phyloP scores from a whole-genome alignment of 2,888 invertebrate species.

The Esperia sulphurella region DNA sequence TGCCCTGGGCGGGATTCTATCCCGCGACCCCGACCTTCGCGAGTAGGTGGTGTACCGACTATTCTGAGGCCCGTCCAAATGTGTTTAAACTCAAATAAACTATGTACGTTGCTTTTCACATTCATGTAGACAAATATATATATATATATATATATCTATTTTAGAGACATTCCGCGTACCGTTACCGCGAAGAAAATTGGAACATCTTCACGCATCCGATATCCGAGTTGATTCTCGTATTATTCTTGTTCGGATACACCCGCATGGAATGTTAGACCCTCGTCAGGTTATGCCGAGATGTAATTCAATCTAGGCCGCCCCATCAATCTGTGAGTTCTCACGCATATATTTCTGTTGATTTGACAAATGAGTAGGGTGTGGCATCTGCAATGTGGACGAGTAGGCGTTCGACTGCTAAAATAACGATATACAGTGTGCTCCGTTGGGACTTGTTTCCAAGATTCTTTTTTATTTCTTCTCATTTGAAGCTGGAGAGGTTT shows the following conservation, averaged over 20 bases:
- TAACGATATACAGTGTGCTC: conserved; percentile 17
- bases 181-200: conserved; percentile 14
- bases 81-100: too few relatives aligned
- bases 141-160: too few relatives aligned
- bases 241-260: conserved; percentile 60
- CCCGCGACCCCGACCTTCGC: too few relatives aligned
- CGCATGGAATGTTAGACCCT: conserved; percentile 71
- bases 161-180: too few relatives aligned
- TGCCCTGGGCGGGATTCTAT: too few relatives aligned
- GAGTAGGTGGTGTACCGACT: too few relatives aligned
- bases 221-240: conserved; percentile 51
- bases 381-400: conserved; percentile 14
- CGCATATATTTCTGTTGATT: conserved; percentile 79
- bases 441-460: background rate
- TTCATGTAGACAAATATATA: too few relatives aligned
- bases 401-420: conserved; percentile 42
- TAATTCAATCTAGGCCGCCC: conserved; percentile 76
- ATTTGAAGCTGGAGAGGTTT: background rate
- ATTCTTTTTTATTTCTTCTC: background rate
- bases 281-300: conserved; percentile 73
- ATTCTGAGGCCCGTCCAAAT: too few relatives aligned
- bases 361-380: conserved; percentile 78
- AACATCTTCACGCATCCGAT: conserved; percentile 37
- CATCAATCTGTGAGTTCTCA: conserved; percentile 77
- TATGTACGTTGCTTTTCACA: too few relatives aligned